These are phyloP conservation scores for Leuciscus waleckii DNA, from an alignment of 2,797 vertebrate genomes.

Conservation along the genomic window DNA sequence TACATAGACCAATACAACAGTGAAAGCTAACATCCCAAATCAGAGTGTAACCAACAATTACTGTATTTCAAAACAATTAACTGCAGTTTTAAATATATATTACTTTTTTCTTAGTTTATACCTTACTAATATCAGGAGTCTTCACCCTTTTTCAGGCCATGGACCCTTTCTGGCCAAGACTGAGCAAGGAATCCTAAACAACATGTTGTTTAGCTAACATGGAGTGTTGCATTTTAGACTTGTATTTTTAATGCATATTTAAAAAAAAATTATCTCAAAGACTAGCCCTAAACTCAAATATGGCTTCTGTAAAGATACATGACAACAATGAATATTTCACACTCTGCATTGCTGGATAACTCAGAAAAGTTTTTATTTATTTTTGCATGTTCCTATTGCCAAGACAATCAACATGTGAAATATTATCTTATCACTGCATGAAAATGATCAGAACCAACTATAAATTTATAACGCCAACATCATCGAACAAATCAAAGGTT, in stretches of 20 bases:
- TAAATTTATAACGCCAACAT: not conserved
- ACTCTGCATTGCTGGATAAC: not conserved
- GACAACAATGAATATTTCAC: not conserved
- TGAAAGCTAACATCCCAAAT: not conserved
- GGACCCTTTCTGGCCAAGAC: not conserved
- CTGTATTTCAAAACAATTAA: not conserved
- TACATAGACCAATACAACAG: not conserved
- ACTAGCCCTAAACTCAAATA: no score
- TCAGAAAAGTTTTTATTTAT: not conserved
- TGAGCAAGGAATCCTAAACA: not conserved
- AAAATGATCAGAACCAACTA: not conserved
- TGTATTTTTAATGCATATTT: not conserved
- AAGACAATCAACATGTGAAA: not conserved
- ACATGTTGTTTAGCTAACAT: not conserved
- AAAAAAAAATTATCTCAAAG: fast-evolving
- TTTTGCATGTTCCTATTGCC: not conserved
- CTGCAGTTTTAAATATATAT: no score
- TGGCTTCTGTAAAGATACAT: not conserved
- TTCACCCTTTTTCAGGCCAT: not conserved
- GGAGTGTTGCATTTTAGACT: not conserved
- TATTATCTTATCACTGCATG: not conserved
- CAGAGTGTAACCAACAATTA: not conserved
- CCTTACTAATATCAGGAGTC: not conserved
- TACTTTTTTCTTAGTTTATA: not conserved
- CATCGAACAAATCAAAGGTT: not conserved